These are phyloP conservation scores for Ranitomeya variabilis DNA, from an alignment of 2,113 vertebrate species.

Conservation along the genomic window DNA sequence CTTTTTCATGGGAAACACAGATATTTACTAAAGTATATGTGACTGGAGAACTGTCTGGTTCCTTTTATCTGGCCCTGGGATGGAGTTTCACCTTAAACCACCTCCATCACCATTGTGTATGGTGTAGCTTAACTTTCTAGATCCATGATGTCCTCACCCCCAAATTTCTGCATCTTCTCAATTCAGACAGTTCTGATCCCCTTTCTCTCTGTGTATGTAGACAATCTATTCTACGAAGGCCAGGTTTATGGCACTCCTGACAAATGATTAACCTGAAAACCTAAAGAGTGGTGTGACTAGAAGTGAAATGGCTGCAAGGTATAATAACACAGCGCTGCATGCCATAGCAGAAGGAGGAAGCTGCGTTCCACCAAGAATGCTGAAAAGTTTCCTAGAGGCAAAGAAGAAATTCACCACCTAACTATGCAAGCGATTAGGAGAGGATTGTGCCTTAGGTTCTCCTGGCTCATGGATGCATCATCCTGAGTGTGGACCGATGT, in stretches of 20 bases:
- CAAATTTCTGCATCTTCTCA: too few relatives aligned
- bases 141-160: too few relatives aligned
- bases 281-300: neutral
- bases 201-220: neutral
- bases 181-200: too few relatives aligned
- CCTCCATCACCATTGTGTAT: too few relatives aligned
- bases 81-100: too few relatives aligned
- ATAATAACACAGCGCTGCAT: neutral
- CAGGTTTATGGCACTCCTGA: neutral
- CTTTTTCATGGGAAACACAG: too few relatives aligned
- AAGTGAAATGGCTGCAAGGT: neutral
- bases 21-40: too few relatives aligned
- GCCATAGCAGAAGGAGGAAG: neutral
- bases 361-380: neutral
- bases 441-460: neutral
- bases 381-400: neutral
- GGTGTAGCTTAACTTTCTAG: too few relatives aligned
- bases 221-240: neutral
- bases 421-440: neutral
- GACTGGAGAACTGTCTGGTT: too few relatives aligned
- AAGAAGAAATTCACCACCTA: neutral
- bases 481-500: neutral
- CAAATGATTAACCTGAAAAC: conserved; percentile 7
- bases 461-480: neutral
- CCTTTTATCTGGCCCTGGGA: too few relatives aligned